Percentiles rank a stretch among this genome's conserved stretches.
These are phyloP conservation scores for Idaea aversata DNA, from an alignment of 2,888 invertebrate species.

Conservation along the genomic window DNA sequence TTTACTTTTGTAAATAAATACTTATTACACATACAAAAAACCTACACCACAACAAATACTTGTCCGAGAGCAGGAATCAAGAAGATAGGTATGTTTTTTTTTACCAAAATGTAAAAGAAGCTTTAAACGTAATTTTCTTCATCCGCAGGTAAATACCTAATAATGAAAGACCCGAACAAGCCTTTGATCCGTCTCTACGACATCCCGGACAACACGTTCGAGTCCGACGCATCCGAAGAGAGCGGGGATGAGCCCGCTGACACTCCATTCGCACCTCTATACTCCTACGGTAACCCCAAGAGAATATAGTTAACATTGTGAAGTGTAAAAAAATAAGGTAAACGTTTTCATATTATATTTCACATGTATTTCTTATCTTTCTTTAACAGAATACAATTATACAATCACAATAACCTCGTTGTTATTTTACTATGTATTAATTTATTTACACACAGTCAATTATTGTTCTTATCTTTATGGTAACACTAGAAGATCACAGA, in stretches of 20 bases:
- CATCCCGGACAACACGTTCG: constrained; percentile 99
- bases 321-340: neutral
- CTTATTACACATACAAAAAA: no score
- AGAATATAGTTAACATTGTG: constrained; percentile 49
- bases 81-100: no score
- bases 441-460: no score
- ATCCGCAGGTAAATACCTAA: constrained; percentile 87
- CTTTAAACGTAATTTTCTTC: no score
- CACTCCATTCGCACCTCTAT: constrained; percentile 73
- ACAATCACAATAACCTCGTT: constrained; percentile 51
- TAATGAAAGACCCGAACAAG: constrained; percentile 99
- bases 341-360: constrained; percentile 9
- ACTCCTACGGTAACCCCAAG: constrained; percentile 75
- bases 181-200: constrained; percentile 98
- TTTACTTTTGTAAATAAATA: no score
- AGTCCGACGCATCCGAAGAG: constrained; percentile 96
- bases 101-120: no score
- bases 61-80: no score
- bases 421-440: constrained; percentile 32
- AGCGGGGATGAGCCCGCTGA: constrained; percentile 85
- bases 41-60: no score
- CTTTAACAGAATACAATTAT: constrained; percentile 66
- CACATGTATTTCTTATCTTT: constrained; percentile 63
- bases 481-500: no score
- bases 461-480: no score